Base-by-base conservation (phyloP, 2,888 invertebrate species). In the Eurytoma californica region DNA sequence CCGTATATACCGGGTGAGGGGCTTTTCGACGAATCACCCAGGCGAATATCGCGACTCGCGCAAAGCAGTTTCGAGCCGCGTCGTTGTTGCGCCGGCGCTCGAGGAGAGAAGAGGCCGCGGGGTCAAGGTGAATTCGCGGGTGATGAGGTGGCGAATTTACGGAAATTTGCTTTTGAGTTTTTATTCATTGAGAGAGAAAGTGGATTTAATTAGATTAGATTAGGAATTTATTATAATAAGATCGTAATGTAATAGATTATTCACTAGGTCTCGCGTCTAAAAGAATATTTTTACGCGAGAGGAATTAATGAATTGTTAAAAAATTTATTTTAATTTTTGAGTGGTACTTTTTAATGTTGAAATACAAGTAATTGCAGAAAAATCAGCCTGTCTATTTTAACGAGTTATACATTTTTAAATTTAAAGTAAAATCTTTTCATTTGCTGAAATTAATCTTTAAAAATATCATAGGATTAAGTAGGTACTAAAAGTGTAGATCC, bases 11-110 rank as follows among this genome's bases (percentile, higher is more conserved):
- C 28, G 18, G 14, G 7, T 51, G 18, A 39, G 39, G 9, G 39
- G 39, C 39, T 28, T 72, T 61, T 72, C 61, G 72, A 72, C 61
- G 61, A 53, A 61, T 72, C 61, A 30, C 12, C 39, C 39, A 9
- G 39, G 39, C 39, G 39, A 39, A 39, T 39, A 20, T 3, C 30
- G 39, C 12, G 39, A 12, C n/a, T 30, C n/a, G 2, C 16, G 51
- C 24, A 13, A 24, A 24, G 49, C 18, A 24, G 7, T 49, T 49
- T 66, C 1, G 16, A 18, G 49, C 51, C 14, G 66, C n/a, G 63
- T 20, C 3, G 16, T 20, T 66, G 47, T 24, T 57, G 18, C 20
- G 13, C 3, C 3, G 57, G 7, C 0, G 20, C 2, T 20, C 12
- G 1, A 20, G 20, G 57, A n/a, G 20, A 20, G 57, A 57, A 57